phyloP scores from a whole-genome alignment of 1,140 invertebrate species.

The Macrostomum lignano region DNA sequence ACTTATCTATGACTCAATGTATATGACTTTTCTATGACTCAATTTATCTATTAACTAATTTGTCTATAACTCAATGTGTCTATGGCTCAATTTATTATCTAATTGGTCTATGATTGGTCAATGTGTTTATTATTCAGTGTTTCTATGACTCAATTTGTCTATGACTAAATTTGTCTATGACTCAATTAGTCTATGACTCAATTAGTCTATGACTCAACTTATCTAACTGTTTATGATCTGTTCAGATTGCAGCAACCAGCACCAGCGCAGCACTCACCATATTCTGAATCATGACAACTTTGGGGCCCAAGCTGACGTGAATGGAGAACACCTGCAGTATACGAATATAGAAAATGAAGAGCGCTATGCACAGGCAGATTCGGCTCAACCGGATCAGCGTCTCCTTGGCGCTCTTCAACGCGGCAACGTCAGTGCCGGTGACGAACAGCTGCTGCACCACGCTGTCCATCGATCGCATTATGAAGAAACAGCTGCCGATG shows the following conservation, averaged over 20 bases:
- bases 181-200: no score
- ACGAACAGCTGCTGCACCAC: neutral
- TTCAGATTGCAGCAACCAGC: neutral
- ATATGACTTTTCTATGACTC: no score
- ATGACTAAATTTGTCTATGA: no score
- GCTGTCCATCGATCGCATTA: slow-evolving; percentile 14
- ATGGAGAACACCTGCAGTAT: slow-evolving; percentile 25
- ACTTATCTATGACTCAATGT: no score
- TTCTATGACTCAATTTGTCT: no score
- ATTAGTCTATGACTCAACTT: no score
- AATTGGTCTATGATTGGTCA: no score
- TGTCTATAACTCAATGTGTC: no score
- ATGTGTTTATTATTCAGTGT: no score
- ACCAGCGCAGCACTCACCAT: slow-evolving; percentile 19
- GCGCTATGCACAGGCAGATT: slow-evolving; percentile 15
- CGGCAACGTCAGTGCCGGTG: neutral
- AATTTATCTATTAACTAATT: no score
- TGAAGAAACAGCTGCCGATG: slow-evolving; percentile 14
- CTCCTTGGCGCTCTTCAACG: neutral
- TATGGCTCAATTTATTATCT: no score
- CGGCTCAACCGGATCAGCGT: neutral
- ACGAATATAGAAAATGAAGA: slow-evolving; percentile 18
- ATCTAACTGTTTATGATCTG: no score
- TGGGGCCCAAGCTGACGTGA: slow-evolving; percentile 25
- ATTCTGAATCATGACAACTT: slow-evolving; percentile 29